Evolutionary conservation across 1,140 invertebrate genomes (phyloP), one percentile per base, ranked within the genome.

Genomic region (Diachasmimorpha longicaudata): DNA sequence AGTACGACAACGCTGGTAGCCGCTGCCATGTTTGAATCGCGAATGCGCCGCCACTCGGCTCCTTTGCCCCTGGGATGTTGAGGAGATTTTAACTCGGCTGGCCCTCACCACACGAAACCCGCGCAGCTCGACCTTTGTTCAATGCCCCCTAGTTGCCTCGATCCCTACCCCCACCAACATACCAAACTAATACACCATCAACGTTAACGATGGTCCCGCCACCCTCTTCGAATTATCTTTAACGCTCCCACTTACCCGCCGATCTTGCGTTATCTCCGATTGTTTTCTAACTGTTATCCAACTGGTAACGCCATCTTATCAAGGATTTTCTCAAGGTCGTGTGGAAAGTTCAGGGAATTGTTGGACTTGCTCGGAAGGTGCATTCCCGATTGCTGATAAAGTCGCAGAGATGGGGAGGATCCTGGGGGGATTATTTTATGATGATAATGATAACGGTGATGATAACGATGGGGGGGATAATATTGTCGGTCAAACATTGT

Each of bases 1-100:
- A 97, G 92, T 85, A 96, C 94, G 86, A 97, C 95, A 89, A 97
- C 96, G 92, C 95, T 96, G 81, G 95, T 96, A 91, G 95, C 93
- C 83, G 93, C 94, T 93, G 94, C 93, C 92, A 94, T 95, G 90
- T 91, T 90, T 89, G 84, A 87, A 85, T 85, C 82, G 85, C 88
- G 85, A 87, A 88, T 88, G 85, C 79, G 52, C 69, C 69, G 52
- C 74, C 74, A 76, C 67, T 76, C 69, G 39, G 52, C 13, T 71
- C 69, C 31, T 68, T 39, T 68, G 66, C n/a, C 66, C 66, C 25
- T 37, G 36, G 11, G 25, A 39, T 31, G 21, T 31, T 52, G n/a
- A 25, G 11, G 66, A 37, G 31, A 39, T 68, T 68, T 68, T 68
- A 19, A 19, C 31, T 68, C 66, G 13, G 25, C 23, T 13, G 11